These are phyloP conservation scores for Trissolcus brochymenae DNA, from an alignment of 2,888 invertebrate species.

Conservation along the genomic window DNA sequence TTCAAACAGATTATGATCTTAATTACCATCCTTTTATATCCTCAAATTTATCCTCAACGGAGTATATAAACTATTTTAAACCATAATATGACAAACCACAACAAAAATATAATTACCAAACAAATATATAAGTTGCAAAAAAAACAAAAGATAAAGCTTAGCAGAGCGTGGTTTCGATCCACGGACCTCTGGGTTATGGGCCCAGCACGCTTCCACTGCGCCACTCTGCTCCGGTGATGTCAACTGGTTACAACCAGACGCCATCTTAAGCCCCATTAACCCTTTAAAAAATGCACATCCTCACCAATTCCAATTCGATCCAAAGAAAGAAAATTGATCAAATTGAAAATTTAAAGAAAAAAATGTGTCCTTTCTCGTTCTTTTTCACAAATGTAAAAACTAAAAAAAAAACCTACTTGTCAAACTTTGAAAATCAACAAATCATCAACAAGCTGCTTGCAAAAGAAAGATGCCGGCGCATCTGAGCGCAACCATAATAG, in stretches of 20 bases:
- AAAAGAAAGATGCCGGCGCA: not conserved
- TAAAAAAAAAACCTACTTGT: too few species aligned
- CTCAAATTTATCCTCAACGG: too few species aligned
- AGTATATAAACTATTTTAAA: too few species aligned
- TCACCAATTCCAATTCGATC: not conserved
- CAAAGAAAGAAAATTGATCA: not conserved
- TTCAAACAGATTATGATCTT: too few species aligned
- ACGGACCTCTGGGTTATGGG: constrained; percentile 71
- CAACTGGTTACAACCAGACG: not conserved
- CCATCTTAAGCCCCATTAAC: not conserved
- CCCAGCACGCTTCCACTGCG: constrained; percentile 75
- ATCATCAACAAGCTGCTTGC: too few species aligned
- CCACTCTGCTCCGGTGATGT: constrained; percentile 67
- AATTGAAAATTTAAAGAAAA: not conserved
- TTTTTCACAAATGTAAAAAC: too few species aligned
- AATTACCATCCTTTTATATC: too few species aligned
- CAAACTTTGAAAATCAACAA: too few species aligned
- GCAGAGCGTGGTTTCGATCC: constrained; percentile 65
- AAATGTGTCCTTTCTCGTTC: not conserved
- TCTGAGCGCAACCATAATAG: not conserved
- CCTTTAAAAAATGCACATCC: not conserved
- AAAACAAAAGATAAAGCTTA: constrained; percentile 53
- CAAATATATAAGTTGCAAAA: not conserved
- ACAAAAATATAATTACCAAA: too few species aligned
- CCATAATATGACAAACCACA: too few species aligned